Evolutionary conservation across 2,888 invertebrate species (phyloP).

Genomic region (Cinara cedri): DNA sequence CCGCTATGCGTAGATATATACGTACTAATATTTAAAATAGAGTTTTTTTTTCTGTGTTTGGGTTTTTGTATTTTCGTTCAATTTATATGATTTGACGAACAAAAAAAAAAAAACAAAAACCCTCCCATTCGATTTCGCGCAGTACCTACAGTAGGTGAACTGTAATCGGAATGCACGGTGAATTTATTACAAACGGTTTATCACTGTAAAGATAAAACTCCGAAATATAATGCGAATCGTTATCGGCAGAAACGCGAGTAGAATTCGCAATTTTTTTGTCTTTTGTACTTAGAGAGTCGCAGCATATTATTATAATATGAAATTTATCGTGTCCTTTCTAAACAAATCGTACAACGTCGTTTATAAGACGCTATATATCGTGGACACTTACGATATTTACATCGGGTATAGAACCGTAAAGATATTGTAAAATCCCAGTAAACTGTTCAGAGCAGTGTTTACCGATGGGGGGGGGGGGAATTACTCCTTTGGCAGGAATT

Average conservation of each 20-base stretch:
- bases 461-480: no score
- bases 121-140: background rate
- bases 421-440: no score
- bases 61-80: background rate
- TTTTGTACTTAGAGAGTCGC: no score
- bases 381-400: no score
- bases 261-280: constrained; percentile 17
- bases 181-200: constrained; percentile 41
- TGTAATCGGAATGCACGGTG: background rate
- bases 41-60: no score
- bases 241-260: constrained; percentile 21
- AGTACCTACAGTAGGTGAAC: no score
- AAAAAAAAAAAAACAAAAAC: background rate
- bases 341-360: background rate
- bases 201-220: constrained; percentile 8
- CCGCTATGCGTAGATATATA: background rate
- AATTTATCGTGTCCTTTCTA: constrained; percentile 14
- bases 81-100: background rate
- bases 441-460: no score
- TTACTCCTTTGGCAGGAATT: no score
- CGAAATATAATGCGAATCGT: constrained; percentile 43
- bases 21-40: no score
- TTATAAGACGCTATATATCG: no score
- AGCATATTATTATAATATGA: background rate
- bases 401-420: no score